phyloP scores from a whole-genome alignment of 2,888 invertebrate species.

The Nomada fabriciana region DNA sequence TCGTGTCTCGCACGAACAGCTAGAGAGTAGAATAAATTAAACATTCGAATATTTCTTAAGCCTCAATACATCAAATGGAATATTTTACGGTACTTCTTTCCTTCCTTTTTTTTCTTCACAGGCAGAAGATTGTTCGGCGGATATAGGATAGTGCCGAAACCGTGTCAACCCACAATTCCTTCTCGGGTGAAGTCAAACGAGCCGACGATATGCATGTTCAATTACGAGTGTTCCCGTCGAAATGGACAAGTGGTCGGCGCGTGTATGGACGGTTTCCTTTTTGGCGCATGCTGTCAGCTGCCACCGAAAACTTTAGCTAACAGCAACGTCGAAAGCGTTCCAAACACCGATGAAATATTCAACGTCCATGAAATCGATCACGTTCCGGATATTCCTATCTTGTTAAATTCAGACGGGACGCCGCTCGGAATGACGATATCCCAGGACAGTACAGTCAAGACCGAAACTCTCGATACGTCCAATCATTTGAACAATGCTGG shows the following conservation, averaged over 20 bases:
- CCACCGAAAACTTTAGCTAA: slow-evolving; percentile 84
- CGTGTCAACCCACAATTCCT: slow-evolving; percentile 90
- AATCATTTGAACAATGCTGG: slow-evolving; percentile 55
- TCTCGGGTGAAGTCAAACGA: slow-evolving; percentile 87
- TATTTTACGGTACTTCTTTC: neutral
- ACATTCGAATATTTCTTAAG: neutral
- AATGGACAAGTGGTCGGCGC: slow-evolving; percentile 94
- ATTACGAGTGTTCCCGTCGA: slow-evolving; percentile 93
- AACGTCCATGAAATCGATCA: slow-evolving; percentile 80
- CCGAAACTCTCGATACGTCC: slow-evolving; percentile 35
- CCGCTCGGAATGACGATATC: slow-evolving; percentile 73
- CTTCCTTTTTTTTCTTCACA: slow-evolving; percentile 63
- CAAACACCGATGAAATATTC: slow-evolving; percentile 65
- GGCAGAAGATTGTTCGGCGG: slow-evolving; percentile 92
- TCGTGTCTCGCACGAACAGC: neutral
- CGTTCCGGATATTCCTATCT: slow-evolving; percentile 81
- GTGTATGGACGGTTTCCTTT: slow-evolving; percentile 96
- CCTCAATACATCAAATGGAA: neutral
- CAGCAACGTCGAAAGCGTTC: slow-evolving; percentile 64
- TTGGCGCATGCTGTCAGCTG: slow-evolving; percentile 95
- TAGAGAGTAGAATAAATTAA: neutral
- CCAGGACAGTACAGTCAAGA: slow-evolving; percentile 36
- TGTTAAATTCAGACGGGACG: slow-evolving; percentile 80
- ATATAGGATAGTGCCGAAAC: slow-evolving; percentile 93
- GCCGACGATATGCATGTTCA: slow-evolving; percentile 96